phyloP scores from a whole-genome alignment of 2,888 invertebrate species.

The Chymomyza procnemis region DNA sequence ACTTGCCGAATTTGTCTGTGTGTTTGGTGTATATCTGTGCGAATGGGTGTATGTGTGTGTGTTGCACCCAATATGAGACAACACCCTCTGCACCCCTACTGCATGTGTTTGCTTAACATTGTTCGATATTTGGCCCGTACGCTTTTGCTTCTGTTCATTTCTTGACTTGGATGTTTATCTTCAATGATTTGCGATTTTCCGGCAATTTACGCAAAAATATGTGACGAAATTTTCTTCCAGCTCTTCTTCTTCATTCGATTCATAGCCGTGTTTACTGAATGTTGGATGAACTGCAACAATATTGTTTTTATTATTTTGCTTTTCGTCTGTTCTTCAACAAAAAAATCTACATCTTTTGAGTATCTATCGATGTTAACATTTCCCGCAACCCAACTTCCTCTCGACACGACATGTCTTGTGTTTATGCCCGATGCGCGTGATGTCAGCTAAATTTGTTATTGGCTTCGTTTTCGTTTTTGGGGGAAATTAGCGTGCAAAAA shows the following conservation, averaged over 20 bases:
- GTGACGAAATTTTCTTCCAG: constrained; percentile 64
- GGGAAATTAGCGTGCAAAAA: constrained; percentile 69
- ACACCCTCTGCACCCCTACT: background rate
- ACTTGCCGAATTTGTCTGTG: constrained; percentile 46
- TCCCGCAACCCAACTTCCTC: constrained; percentile 31
- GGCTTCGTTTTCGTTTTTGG: background rate
- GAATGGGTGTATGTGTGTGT: constrained; percentile 24
- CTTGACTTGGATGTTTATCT: constrained; percentile 74
- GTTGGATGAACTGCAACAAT: constrained; percentile 57
- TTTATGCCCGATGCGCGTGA: constrained; percentile 69
- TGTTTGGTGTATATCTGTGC: constrained; percentile 24
- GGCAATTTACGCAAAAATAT: constrained; percentile 75
- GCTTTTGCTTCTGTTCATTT: constrained; percentile 60
- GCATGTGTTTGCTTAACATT: constrained; percentile 62
- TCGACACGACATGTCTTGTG: background rate
- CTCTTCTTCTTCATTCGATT: background rate
- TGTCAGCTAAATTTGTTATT: constrained; percentile 59
- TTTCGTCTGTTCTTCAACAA: constrained; percentile 10
- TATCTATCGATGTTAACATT: constrained; percentile 41
- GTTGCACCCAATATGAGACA: no score
- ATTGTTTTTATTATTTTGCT: constrained; percentile 42
- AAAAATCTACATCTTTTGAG: background rate
- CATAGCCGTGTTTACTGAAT: constrained; percentile 21
- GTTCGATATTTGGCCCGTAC: constrained; percentile 64
- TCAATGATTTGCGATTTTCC: constrained; percentile 74